Evolutionary conservation across 2,797 vertebrate genomes (phyloP).

Genomic region (Botia almorhae): DNA sequence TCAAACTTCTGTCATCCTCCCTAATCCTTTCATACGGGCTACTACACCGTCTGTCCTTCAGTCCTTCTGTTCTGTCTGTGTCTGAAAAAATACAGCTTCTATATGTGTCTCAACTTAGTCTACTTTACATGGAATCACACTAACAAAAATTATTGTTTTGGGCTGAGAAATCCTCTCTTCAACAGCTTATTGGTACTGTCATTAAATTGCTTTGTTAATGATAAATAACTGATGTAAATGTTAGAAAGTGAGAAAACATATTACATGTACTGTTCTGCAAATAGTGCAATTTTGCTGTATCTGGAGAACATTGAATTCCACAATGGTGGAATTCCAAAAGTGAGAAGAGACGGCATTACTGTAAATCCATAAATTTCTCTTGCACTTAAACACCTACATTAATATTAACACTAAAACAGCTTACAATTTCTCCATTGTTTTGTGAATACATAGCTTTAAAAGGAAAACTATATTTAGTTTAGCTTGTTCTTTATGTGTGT

Average conservation of each 20-base stretch:
- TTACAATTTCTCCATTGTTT: background rate
- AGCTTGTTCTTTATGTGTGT: background rate
- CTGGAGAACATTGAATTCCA: background rate
- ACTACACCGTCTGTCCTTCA: conserved; percentile 63
- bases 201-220: background rate
- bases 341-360: background rate
- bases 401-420: background rate
- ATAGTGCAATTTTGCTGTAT: background rate
- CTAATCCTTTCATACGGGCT: conserved; percentile 65
- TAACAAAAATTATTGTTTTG: background rate
- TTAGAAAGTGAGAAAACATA: background rate
- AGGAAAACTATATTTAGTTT: background rate
- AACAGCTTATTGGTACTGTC: background rate
- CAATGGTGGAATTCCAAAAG: background rate
- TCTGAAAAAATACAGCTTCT: conserved; percentile 11
- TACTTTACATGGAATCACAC: background rate
- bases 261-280: background rate
- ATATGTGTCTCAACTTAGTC: background rate
- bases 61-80: conserved; percentile 38
- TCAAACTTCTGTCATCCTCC: conserved; percentile 60
- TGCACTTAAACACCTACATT: background rate
- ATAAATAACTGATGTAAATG: background rate
- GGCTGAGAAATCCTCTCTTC: background rate
- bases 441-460: no score
- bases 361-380: background rate